Evolutionary conservation across 2,797 vertebrate species (phyloP).

Genomic region (Luscinia luscinia): DNA sequence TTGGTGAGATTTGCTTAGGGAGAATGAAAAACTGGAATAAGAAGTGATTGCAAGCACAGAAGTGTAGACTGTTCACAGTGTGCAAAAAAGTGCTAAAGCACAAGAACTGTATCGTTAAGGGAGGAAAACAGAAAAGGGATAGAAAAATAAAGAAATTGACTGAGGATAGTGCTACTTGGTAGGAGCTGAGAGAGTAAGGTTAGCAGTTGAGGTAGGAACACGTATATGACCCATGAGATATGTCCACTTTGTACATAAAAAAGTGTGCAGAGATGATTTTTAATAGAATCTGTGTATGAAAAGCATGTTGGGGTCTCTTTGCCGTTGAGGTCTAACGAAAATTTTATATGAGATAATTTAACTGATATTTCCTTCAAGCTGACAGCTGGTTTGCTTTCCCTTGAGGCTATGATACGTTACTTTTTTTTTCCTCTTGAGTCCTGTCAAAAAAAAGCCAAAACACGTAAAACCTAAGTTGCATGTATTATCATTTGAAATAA

Average conservation of each 20-base stretch:
- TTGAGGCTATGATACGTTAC: neutral
- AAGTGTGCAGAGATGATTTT: neutral
- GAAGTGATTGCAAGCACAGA: neutral
- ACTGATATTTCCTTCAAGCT: conserved; percentile 16
- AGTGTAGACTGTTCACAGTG: neutral
- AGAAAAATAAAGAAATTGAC: neutral
- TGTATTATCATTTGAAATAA: neutral
- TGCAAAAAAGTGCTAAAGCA: neutral
- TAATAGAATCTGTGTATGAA: neutral
- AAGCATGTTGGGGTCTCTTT: neutral
- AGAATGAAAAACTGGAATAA: neutral
- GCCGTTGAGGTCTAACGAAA: neutral
- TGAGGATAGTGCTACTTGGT: neutral
- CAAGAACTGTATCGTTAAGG: neutral
- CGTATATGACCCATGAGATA: neutral
- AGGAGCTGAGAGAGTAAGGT: neutral
- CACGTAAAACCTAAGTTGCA: neutral
- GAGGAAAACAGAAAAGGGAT: neutral
- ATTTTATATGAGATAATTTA: neutral
- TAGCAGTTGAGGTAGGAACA: neutral
- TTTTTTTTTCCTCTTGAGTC: neutral
- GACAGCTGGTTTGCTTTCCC: conserved; percentile 36
- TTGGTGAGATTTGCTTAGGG: neutral
- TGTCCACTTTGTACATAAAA: neutral
- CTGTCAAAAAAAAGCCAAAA: neutral